Evolutionary conservation across 2,113 vertebrate genomes (phyloP), one percentile per base, ranked within the genome.

Genomic region (Podarcis cretensis): DNA sequence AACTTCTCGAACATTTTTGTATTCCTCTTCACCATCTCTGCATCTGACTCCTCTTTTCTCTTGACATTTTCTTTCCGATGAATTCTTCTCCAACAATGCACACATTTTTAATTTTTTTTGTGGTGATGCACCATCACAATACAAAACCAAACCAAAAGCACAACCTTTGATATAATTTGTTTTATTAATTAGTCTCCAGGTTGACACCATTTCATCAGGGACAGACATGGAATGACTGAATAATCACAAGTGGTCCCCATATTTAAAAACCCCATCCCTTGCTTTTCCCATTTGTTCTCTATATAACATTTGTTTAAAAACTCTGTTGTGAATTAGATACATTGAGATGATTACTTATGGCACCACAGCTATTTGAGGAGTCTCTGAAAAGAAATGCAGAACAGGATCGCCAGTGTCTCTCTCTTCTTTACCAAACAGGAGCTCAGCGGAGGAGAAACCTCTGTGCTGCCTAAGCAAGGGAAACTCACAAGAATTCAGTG

Each of bases 161-260:
- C 48, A 59, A 30, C 32, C 3, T 77, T 78, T 25, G 32, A 69
- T 43, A 87, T 48, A 86, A 79, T 79, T 89, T 89, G 59, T 37
- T 69, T 89, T 86, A 86, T 86, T 86, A 37, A 73, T 89, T 89
- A 86, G 35, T 86, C 75, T 91, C 80, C 83, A 84, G 80, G 85
- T 74, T 78, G 66, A 91, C 90, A 89, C 57, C 37, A 74, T 89
- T 77, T 87, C 85, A 80, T 86, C 74, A 79, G 90, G 80, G 84
- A 89, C 84, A 87, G 74, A 87, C 84, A 89, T 35, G 54, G 84
- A 91, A 91, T 80, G 69, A 73, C 82, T 88, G 57, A 66, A 81
- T 80, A 85, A 71, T 83, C 84, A 83, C 66, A 66, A 65, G 79
- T 75, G 87, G 68, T 82, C 75, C 85, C 8, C 71, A 40, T 86